A percentile compares a stretch with the other conserved stretches of the same genome.
Evolutionary conservation across 2,797 vertebrate species (phyloP).

Genomic region (Acanthornis magna): DNA sequence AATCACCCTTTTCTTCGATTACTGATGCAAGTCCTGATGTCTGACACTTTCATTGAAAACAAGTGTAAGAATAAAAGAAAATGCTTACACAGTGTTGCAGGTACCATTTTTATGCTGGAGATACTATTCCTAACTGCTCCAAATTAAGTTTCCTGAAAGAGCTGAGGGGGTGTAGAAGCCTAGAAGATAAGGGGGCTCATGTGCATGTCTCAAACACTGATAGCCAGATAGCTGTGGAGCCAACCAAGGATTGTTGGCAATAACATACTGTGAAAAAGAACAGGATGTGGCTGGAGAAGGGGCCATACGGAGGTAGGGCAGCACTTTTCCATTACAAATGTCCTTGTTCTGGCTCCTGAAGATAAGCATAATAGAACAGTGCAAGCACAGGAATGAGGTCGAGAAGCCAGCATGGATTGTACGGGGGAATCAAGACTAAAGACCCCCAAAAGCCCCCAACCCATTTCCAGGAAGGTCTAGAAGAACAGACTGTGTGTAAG

Average conservation of each 20-base stretch:
- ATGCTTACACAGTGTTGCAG: neutral
- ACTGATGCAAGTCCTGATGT: neutral
- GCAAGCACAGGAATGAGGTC: neutral
- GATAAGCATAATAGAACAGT: fast-evolving
- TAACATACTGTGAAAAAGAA: neutral
- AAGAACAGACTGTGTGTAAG: neutral
- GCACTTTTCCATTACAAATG: neutral
- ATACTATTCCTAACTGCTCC: neutral
- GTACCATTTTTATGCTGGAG: neutral
- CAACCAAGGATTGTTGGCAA: neutral
- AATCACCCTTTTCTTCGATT: neutral
- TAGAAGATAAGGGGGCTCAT: neutral
- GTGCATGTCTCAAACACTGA: neutral
- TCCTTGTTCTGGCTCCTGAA: neutral
- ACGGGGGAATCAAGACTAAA: neutral
- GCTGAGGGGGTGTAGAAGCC: neutral
- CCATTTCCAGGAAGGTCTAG: neutral
- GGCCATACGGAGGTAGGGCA: neutral
- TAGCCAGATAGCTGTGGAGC: neutral
- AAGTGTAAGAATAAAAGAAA: neutral
- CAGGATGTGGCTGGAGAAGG: neutral
- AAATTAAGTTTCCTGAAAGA: neutral
- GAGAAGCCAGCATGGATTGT: neutral
- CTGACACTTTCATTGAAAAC: neutral
- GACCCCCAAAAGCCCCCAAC: neutral